phyloP scores from a whole-genome alignment of 2,888 invertebrate genomes.

The Podabrus alpinus region DNA sequence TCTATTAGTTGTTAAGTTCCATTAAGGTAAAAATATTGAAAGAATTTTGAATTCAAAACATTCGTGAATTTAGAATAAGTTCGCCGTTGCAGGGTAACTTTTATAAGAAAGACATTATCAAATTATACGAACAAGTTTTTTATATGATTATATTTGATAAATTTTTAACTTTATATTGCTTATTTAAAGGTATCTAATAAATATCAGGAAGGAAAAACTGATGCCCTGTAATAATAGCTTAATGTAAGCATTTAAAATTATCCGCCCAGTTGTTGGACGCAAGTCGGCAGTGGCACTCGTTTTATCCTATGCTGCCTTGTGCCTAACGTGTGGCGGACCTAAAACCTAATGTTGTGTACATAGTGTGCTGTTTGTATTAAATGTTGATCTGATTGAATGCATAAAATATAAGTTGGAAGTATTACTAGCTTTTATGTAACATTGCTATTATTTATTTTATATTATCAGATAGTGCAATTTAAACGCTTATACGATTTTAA shows the following conservation, averaged over 20 bases:
- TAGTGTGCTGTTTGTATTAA: not conserved
- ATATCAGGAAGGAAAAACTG: not conserved
- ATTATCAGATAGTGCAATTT: not conserved
- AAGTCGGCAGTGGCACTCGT: not conserved
- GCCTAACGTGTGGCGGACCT: not conserved
- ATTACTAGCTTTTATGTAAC: not conserved
- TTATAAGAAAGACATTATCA: not conserved
- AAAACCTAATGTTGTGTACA: not conserved
- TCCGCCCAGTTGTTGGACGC: not conserved
- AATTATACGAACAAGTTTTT: not conserved
- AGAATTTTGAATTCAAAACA: not conserved
- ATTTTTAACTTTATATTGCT: not conserved
- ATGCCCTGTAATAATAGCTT: not conserved
- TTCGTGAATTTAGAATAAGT: not conserved
- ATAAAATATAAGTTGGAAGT: not conserved
- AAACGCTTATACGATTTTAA: not conserved
- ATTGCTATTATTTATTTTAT: not conserved
- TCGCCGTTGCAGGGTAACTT: not conserved
- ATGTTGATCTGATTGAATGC: not conserved
- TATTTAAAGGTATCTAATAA: not conserved
- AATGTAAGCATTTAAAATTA: not conserved
- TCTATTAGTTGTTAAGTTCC: not conserved
- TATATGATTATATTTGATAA: not conserved
- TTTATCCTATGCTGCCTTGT: not conserved
- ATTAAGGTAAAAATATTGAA: not conserved